Base-by-base conservation (phyloP, 2,888 invertebrate species). In the Athrips mouffetella region DNA sequence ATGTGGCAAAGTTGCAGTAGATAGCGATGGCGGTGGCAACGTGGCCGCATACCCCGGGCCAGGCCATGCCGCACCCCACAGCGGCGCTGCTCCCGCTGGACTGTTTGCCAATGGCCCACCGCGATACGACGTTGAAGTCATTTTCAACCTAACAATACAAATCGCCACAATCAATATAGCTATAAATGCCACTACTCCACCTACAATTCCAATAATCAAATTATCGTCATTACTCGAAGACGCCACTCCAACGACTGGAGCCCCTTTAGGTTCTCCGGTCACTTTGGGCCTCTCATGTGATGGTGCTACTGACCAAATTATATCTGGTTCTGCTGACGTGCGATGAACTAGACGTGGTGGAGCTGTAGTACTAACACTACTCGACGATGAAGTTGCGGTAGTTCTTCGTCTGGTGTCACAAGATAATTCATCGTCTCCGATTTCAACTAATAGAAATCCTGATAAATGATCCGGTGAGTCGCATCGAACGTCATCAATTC, bases 141-240 rank as follows among this genome's bases (percentile, higher is more conserved):
- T 91, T 53, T 93, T 87, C 65, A 95, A 76, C 11, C 96, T 90
- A 25, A 96, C 94, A 31, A 97, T 94, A 69, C 97, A 97, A 58
- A 96, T 96, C n/a, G 93, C 92, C 21, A 97, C 93, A 27, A 97
- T 94, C 47, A 97, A 89, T 55, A 97, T 94, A 8, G 94, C 94
- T 57, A 97, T 96, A 70, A 97, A 96, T 1, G 95, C 96, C 0
- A 97, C 96, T 0, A 97, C 96, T 1, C 97, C 96, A 0, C 96
- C 96, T 0, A 97, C 96, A 58, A 97, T 97, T n/a, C 96, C 96
- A 51, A 97, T 97, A 45, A 97, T 97, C n/a, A 97, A 87, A 3
- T 96, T 96, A 62, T 97, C 97, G 63, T 97, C 97, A 64, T 96
- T 96, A 48, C 91, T 93, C 8, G 94, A 90, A 0, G 92, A 83